Evolutionary conservation across 1,140 invertebrate genomes (phyloP).

Genomic region (Trachelipus rathkii): DNA sequence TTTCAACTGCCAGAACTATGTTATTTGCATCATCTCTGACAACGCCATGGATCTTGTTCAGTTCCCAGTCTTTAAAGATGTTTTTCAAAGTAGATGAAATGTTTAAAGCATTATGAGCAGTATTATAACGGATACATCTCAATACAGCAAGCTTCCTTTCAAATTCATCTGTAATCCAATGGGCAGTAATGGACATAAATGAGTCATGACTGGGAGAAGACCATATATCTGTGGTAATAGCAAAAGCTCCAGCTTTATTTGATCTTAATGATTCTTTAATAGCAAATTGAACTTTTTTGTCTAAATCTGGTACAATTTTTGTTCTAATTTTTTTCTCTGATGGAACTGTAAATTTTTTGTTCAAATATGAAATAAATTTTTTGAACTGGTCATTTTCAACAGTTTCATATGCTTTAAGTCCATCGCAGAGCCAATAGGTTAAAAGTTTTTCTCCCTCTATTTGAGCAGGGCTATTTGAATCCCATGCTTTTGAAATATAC

Average conservation of each 20-base stretch:
- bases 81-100: not conserved
- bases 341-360: not conserved
- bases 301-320: not conserved
- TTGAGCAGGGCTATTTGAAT: not conserved
- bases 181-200: not conserved
- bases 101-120: not conserved
- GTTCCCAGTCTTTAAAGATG: not conserved
- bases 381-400: not conserved
- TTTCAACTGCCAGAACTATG: not conserved
- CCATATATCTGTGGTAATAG: not conserved
- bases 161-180: not conserved
- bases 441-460: not conserved
- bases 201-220: not conserved
- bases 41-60: not conserved
- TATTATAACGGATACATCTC: not conserved
- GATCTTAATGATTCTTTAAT: constrained; percentile 6
- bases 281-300: constrained; percentile 1
- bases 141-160: constrained; percentile 1
- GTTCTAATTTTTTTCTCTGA: not conserved
- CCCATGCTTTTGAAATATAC: not conserved
- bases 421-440: not conserved
- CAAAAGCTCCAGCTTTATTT: not conserved
- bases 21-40: not conserved
- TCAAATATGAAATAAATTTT: not conserved
- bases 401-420: not conserved